A percentile compares a stretch with the other conserved stretches of the same genome.
phyloP scores from a whole-genome alignment of 2,113 vertebrate genomes.

The Spermophilus dauricus region DNA sequence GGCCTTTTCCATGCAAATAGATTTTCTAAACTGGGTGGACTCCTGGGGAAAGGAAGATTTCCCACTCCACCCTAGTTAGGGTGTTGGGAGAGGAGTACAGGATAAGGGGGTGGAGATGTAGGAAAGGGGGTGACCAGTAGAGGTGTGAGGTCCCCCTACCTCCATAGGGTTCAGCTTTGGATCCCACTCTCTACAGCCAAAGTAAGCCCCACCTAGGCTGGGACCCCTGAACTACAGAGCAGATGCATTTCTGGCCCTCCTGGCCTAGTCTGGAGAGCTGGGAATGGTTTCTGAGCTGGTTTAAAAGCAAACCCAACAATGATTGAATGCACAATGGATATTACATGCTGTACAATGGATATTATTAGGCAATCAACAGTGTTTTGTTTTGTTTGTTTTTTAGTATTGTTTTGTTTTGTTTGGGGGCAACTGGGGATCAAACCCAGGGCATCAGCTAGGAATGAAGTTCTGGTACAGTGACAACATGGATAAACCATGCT shows the following conservation, averaged over 20 bases:
- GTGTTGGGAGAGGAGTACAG: not conserved
- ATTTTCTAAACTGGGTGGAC: slow-evolving; percentile 11
- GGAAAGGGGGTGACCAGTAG: not conserved
- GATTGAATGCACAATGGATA: not conserved
- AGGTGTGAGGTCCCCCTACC: not conserved
- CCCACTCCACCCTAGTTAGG: not conserved
- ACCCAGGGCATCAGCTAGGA: not conserved
- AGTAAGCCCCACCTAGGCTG: not conserved
- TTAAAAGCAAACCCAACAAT: not conserved
- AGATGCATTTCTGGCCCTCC: no score
- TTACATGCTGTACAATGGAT: no score
- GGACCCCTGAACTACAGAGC: not conserved
- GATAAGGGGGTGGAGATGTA: not conserved
- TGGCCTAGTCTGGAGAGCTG: not conserved
- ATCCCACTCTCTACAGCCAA: not conserved
- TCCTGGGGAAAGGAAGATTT: not conserved
- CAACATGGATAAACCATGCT: not conserved
- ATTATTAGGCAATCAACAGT: not conserved
- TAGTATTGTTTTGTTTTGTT: no score
- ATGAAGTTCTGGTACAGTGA: not conserved
- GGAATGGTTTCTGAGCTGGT: not conserved
- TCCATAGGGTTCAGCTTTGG: not conserved
- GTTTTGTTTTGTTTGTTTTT: no score
- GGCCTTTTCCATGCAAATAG: slow-evolving; percentile 81
- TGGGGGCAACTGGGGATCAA: not conserved